Conservation (phyloP, 2,797 vertebrate species). For the Propithecus deckenii region DNA sequence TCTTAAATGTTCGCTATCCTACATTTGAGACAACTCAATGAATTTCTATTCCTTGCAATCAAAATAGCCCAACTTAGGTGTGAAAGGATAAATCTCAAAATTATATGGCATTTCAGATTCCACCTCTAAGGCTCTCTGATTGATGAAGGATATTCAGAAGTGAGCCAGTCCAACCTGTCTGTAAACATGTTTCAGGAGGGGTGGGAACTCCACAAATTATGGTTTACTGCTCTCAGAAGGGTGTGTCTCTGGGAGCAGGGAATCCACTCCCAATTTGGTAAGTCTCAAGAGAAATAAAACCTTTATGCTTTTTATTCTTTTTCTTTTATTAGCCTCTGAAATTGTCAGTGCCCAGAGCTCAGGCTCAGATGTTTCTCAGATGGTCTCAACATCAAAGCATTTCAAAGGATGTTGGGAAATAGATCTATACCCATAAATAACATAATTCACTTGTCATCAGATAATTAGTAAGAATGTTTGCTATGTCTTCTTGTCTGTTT, state of each 20-base stretch:
- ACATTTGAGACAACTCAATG: background rate
- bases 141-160: background rate
- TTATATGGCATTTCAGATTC: background rate
- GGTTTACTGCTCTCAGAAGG: background rate
- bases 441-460: slow-evolving; percentile 21
- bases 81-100: slow-evolving; percentile 8
- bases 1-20: slow-evolving; percentile 35
- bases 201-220: background rate
- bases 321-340: background rate
- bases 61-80: background rate
- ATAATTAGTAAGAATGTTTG: slow-evolving; percentile 35
- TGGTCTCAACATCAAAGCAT: slow-evolving; percentile 11
- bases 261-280: background rate
- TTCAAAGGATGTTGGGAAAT: slow-evolving; percentile 13
- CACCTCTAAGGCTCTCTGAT: background rate
- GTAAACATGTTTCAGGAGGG: background rate
- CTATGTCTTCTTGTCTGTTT: slow-evolving; percentile 7
- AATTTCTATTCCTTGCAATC: background rate
- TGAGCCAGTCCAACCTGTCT: background rate
- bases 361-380: slow-evolving; percentile 14
- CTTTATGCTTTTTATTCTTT: background rate
- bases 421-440: slow-evolving; percentile 10
- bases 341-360: background rate
- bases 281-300: background rate
- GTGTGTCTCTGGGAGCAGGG: background rate